Evolutionary conservation across 2,113 vertebrate species (phyloP), one percentile per base, ranked within the genome.

Genomic region (Urocitellus parryii): DNA sequence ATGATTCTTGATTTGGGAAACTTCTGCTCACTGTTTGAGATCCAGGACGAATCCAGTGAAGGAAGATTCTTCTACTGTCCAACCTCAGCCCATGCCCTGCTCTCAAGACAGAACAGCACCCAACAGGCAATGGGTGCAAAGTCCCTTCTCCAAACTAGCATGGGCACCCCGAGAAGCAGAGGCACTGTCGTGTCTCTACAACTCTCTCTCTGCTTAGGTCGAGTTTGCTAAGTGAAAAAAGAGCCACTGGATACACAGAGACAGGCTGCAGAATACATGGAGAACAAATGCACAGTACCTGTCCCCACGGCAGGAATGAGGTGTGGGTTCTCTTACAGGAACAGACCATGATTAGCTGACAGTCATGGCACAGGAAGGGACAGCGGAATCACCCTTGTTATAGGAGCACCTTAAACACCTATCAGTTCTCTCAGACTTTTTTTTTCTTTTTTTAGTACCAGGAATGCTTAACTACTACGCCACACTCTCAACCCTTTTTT

Each of bases 51-150:
- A 70, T 17, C 10, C 32, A 11, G 1, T 32, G n/a, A 37, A 77
- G n/a, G 56, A 56, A n/a, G 70, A 72, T 16, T n/a, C 74, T 11
- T 51, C 39, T 7, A 29, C 32, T 32, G 14, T 84, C n/a, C 2
- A 4, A n/a, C 2, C 2, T 5, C 10, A 88, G 37, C 51, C 61
- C 2, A 2, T 1, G 27, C 4, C 12, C 2, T 5, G 27, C 39
- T 37, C n/a, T 13, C 70, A 68, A 0, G 4, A 4, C 9, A 63
- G n/a, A 20, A 12, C 0, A 0, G 67, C 8, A 18, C 29, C 39
- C 1, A 0, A 2, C 45, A 12, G 12, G 16, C 1, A 2, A 11
- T 1, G 24, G 63, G 25, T 16, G 42, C 18, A 17, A 42, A 8
- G 4, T 14, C 22, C 5, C 3, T 27, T 24, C 2, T 29, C 79